phyloP scores from a whole-genome alignment of 2,113 vertebrate species.

The Sylvietta virens region DNA sequence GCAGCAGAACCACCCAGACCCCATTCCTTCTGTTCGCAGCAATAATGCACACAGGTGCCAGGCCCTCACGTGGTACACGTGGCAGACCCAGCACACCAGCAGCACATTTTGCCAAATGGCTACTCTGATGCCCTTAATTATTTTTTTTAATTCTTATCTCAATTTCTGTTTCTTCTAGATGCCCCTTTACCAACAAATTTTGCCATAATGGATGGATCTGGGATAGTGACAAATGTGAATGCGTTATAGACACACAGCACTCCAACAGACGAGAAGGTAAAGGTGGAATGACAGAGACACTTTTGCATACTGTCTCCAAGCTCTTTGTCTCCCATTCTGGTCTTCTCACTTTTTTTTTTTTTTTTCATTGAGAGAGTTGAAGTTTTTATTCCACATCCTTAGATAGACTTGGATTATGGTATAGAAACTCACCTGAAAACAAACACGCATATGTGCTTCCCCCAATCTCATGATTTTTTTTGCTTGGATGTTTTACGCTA shows the following conservation, averaged over 20 bases:
- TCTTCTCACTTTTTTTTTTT: neutral
- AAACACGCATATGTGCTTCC: neutral
- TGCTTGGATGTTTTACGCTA: neutral
- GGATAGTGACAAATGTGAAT: slow-evolving; percentile 87
- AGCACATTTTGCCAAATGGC: neutral
- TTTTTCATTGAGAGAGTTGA: neutral
- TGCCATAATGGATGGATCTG: slow-evolving; percentile 83
- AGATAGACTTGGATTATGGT: neutral
- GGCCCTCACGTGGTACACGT: fast-evolving
- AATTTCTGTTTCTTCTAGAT: slow-evolving; percentile 60
- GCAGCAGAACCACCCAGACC: neutral
- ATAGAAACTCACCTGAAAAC: neutral
- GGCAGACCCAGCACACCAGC: neutral
- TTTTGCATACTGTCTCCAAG: neutral
- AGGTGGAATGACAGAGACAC: neutral
- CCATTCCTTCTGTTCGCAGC: neutral
- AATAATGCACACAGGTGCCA: neutral
- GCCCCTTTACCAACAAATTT: slow-evolving; percentile 69
- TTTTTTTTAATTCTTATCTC: neutral
- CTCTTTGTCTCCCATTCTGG: neutral
- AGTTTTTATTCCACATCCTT: neutral
- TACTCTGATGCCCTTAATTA: neutral
- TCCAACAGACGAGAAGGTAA: slow-evolving; percentile 71
- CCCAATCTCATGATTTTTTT: neutral
- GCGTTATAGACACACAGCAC: slow-evolving; percentile 73